phyloP scores from a whole-genome alignment of 2,888 invertebrate species.

The Cheiracanthium punctorium region DNA sequence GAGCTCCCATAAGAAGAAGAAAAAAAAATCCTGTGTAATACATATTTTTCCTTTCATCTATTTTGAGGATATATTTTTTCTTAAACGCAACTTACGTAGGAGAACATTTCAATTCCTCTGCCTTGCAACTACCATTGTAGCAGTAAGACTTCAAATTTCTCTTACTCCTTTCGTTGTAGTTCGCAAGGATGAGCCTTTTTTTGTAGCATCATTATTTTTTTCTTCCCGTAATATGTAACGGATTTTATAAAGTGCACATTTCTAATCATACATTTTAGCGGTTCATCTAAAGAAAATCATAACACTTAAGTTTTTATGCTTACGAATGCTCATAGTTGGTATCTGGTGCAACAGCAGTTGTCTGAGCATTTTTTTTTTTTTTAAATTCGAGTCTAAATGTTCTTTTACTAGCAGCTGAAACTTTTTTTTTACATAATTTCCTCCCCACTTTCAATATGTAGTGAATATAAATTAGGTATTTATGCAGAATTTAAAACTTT shows the following conservation, averaged over 20 bases:
- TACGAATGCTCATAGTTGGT: background rate
- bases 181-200: background rate
- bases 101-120: conserved; percentile 17
- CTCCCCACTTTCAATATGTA: conserved; percentile 19
- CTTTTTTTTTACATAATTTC: no score
- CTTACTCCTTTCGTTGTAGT: conserved; percentile 12
- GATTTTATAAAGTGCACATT: conserved; percentile 40
- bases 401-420: no score
- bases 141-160: conserved; percentile 49
- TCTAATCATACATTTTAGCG: conserved; percentile 54
- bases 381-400: background rate
- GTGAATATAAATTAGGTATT: conserved; percentile 61
- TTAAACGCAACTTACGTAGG: background rate
- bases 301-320: background rate
- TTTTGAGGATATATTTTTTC: background rate
- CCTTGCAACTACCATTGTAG: conserved; percentile 28
- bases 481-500: conserved; percentile 42
- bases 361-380: conserved; percentile 22
- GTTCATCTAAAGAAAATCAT: conserved; percentile 36
- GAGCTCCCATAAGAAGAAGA: background rate
- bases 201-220: background rate
- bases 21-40: conserved; percentile 11
- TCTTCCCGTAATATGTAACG: background rate
- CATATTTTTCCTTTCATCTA: conserved; percentile 20
- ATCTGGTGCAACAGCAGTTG: conserved; percentile 50